Base-by-base conservation (phyloP, 53 echinoderm and acorn worm genomes). In the Mesocentrotus franciscanus region DNA sequence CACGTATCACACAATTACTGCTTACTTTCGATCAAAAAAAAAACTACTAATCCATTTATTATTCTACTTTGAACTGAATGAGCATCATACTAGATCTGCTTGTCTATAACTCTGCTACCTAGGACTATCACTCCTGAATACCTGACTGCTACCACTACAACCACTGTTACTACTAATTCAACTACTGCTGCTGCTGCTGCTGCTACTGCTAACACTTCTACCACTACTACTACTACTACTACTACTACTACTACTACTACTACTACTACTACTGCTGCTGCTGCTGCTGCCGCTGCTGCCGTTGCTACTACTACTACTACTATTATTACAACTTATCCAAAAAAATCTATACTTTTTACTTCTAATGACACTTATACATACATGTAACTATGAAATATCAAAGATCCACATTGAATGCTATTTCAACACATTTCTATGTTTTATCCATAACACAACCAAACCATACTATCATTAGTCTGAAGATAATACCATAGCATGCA, bases 201-300 rank as follows among this genome's bases (percentile, higher is more conserved):
- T 85, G 49, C 22, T 85, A 56, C 89, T 89, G 57, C 56, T 89
- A 89, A 26, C 18, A 89, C 60, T 89, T 24, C 89, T 89, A 89
- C 89, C 57, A 89, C 89, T 57, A 89, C 26, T 89, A 5, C 24
- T 89, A 58, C 58, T 89, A 8, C 89, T 36, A 24, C 58, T 89
- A 33, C n/a, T 18, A 58, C 89, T 56, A 89, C 89, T 6, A 10
- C 1, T 24, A 56, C 55, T 58, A 20, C 58, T 89, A 56, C 89
- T 89, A 24, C 60, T 89, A 26, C n/a, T 89, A 56, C 9, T 34
- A 20, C 16, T 35, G 32, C 39, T 10, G 55, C 17, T 55, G 35
- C 49, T 42, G 9, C 81, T 13, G 24, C 49, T 24, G 18, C 4
- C 35, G 35, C 42, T 22, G 7, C 85, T 84, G 4, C 16, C 3